These are phyloP conservation scores for Ochotona curzoniae DNA, from an alignment of 2,113 vertebrate genomes.

Conservation along the genomic window DNA sequence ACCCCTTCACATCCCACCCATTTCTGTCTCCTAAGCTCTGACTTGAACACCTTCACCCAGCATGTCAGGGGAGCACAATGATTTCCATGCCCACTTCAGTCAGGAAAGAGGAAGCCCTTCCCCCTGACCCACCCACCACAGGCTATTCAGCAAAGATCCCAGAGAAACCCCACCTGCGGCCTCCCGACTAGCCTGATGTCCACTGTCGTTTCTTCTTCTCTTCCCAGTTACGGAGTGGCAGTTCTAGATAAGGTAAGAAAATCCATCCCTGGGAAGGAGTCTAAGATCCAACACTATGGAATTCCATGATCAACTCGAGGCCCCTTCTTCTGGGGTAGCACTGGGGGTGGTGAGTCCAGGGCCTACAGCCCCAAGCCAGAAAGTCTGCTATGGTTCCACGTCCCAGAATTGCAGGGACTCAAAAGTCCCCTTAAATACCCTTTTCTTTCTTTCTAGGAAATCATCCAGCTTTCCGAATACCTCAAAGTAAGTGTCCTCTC, in stretches of 20 bases:
- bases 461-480: slow-evolving; percentile 89
- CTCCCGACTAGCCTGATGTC: background rate
- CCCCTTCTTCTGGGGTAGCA: background rate
- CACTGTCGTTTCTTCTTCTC: slow-evolving; percentile 8
- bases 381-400: background rate
- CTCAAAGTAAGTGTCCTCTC: slow-evolving; percentile 84
- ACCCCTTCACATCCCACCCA: background rate
- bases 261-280: background rate
- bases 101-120: background rate
- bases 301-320: background rate
- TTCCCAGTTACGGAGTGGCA: slow-evolving; percentile 84
- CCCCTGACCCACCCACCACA: background rate
- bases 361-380: slow-evolving; percentile 6
- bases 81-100: background rate
- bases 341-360: background rate
- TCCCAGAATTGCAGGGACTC: background rate
- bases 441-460: slow-evolving; percentile 84
- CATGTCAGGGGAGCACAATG: background rate
- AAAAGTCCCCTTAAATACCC: background rate
- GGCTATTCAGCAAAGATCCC: background rate
- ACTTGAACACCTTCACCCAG: background rate
- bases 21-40: background rate
- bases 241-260: slow-evolving; percentile 87
- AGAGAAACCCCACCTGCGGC: background rate
- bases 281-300: background rate